Conservation (phyloP, 2,888 invertebrate genomes). For the Cheilosia soror region DNA sequence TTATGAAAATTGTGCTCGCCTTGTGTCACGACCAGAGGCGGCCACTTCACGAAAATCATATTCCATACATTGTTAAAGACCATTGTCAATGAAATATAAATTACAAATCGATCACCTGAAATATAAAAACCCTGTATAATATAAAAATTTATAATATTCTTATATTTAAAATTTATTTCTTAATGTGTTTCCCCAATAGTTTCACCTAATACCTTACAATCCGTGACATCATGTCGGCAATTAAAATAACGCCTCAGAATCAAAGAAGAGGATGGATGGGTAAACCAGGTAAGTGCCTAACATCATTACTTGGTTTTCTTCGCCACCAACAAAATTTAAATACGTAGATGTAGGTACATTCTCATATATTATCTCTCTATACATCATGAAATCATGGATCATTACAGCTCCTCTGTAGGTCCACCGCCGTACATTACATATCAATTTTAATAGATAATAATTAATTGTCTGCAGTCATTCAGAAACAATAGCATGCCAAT, state of each 20-base stretch:
- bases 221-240: not conserved
- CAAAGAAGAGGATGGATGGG: not conserved
- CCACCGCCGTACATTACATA: not conserved
- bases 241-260: not conserved
- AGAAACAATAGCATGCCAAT: conserved; percentile 10
- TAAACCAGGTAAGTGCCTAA: too few relatives aligned
- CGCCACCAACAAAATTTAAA: not conserved
- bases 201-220: too few relatives aligned
- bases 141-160: too few relatives aligned
- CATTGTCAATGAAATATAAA: too few relatives aligned
- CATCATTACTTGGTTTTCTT: not conserved
- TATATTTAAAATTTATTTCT: too few relatives aligned
- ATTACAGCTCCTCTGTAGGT: not conserved
- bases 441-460: conserved; percentile 3
- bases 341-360: not conserved
- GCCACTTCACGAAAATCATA: too few relatives aligned
- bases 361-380: not conserved
- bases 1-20: too few relatives aligned
- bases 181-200: too few relatives aligned
- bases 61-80: too few relatives aligned
- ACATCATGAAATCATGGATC: not conserved
- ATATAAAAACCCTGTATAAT: too few relatives aligned
- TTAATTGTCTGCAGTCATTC: conserved; percentile 10
- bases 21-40: too few relatives aligned
- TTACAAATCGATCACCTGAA: too few relatives aligned